Conservation (phyloP, 2,888 invertebrate species). For the Trissolcus brochymenae region DNA sequence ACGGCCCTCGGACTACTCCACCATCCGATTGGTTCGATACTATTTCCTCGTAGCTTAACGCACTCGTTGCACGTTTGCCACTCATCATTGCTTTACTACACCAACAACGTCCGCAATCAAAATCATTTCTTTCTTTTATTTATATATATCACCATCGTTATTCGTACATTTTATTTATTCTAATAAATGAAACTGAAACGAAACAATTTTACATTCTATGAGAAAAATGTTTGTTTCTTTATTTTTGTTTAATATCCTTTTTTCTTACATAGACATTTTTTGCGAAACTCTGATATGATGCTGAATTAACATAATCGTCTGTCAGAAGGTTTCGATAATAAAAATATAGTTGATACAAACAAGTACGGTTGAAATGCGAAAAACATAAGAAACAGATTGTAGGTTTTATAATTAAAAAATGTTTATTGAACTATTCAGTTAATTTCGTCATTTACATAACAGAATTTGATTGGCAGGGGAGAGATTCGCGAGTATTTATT, state of each 20-base stretch:
- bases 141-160: constrained; percentile 3
- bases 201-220: no score
- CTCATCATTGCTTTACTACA: constrained; percentile 54
- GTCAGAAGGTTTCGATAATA: no score
- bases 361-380: not conserved
- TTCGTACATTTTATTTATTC: not conserved
- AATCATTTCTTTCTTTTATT: constrained; percentile 26
- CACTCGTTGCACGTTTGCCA: constrained; percentile 43
- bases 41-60: constrained; percentile 51
- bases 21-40: constrained; percentile 52
- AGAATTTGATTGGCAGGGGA: not conserved
- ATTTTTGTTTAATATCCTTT: no score
- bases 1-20: constrained; percentile 44
- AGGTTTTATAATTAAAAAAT: constrained; percentile 2
- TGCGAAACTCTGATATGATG: no score
- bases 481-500: not conserved
- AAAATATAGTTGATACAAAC: not conserved
- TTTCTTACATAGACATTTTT: no score
- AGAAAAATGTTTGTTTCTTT: no score
- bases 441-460: not conserved
- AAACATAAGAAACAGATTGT: not conserved
- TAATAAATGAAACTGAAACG: not conserved
- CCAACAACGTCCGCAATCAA: constrained; percentile 56
- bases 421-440: no score
- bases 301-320: no score